Evolutionary conservation across 2,888 invertebrate genomes (phyloP).

Genomic region (Allacma fusca): DNA sequence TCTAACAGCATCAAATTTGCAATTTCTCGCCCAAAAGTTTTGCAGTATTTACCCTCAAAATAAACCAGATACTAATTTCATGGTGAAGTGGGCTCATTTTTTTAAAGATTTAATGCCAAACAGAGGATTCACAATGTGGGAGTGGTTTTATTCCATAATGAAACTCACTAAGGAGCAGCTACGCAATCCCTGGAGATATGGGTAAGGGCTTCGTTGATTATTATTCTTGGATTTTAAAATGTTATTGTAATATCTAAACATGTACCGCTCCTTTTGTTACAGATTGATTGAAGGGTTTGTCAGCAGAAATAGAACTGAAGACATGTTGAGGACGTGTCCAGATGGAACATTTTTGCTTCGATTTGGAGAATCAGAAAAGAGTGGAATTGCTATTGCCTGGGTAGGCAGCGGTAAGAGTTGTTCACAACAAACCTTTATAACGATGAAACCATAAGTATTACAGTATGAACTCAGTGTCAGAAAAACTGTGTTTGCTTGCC

Average conservation of each 20-base stretch:
- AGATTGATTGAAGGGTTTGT: conserved; percentile 49
- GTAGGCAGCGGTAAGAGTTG: not conserved
- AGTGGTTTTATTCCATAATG: conserved; percentile 50
- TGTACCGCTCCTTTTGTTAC: no score
- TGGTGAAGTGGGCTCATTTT: conserved; percentile 46
- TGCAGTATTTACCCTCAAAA: no score
- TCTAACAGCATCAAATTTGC: conserved; percentile 44
- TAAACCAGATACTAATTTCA: conserved; percentile 34
- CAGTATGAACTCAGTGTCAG: no score
- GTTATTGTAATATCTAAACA: conserved; percentile 8
- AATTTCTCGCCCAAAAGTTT: conserved; percentile 46
- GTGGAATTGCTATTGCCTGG: not conserved
- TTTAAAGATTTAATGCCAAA: conserved; percentile 48
- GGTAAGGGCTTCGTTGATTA: no score
- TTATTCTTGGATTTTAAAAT: not conserved
- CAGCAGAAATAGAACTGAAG: conserved; percentile 47
- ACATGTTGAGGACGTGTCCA: conserved; percentile 27
- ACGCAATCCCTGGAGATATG: conserved; percentile 49
- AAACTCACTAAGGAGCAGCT: conserved; percentile 50
- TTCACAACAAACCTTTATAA: no score
- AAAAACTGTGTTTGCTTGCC: no score
- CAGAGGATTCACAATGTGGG: conserved; percentile 52
- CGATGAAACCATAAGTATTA: no score
- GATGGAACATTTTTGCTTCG: conserved; percentile 52
- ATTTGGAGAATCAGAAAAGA: conserved; percentile 30